Percentiles rank a stretch among this genome's conserved stretches.
Conservation (phyloP, 2,113 vertebrate genomes). For the Heloderma charlesbogerti region DNA sequence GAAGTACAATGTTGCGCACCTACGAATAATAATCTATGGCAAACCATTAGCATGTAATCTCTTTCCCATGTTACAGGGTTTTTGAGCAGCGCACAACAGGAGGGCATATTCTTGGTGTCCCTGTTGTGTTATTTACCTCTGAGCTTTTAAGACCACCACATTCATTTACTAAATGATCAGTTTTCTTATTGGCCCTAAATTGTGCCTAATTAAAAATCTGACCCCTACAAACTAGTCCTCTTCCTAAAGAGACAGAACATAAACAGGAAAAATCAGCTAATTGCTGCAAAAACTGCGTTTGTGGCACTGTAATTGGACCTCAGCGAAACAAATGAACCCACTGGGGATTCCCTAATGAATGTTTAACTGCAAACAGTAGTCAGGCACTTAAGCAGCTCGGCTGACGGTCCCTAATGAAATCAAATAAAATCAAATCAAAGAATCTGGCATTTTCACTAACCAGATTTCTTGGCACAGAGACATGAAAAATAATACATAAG, state of each 20-base stretch:
- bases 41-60: conserved; percentile 75
- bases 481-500: conserved; percentile 79
- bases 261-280: conserved; percentile 99
- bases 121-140: conserved; percentile 80
- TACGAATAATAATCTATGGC: conserved; percentile 46
- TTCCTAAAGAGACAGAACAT: conserved; percentile 92
- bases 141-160: conserved; percentile 80
- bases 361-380: conserved; percentile 97
- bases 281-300: conserved; percentile 90
- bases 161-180: conserved; percentile 90
- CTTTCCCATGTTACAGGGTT: conserved; percentile 60
- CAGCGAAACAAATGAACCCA: conserved; percentile 93
- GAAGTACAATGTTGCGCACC: neutral
- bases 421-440: conserved; percentile 93
- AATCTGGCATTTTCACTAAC: conserved; percentile 91
- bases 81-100: conserved; percentile 67
- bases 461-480: conserved; percentile 85
- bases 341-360: conserved; percentile 93
- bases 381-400: conserved; percentile 81
- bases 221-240: conserved; percentile 87
- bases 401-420: conserved; percentile 89
- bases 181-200: conserved; percentile 94
- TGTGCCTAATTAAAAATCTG: conserved; percentile 92
- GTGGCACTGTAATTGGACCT: conserved; percentile 94
- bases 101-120: conserved; percentile 71